phyloP scores from a whole-genome alignment of 2,113 vertebrate genomes.

The Archilochus colubris region DNA sequence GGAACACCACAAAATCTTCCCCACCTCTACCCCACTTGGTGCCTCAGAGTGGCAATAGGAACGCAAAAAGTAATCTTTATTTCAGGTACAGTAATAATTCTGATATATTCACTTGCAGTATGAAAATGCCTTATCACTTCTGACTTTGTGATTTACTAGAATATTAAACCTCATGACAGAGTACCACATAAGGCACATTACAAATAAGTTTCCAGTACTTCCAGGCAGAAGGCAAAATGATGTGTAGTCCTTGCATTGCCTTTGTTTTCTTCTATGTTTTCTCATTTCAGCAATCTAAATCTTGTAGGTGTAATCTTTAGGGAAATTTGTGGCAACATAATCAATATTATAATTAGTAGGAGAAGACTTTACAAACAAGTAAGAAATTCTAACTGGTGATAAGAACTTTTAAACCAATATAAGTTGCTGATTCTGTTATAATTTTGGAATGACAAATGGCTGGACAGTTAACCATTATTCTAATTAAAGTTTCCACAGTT shows the following conservation, averaged over 20 bases:
- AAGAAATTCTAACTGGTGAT: slow-evolving; percentile 31
- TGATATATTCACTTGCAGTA: neutral
- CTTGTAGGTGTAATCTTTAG: slow-evolving; percentile 32
- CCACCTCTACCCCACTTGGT: neutral
- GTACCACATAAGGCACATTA: neutral
- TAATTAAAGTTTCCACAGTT: slow-evolving; percentile 33
- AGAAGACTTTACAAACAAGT: neutral
- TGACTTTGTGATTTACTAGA: slow-evolving; percentile 5
- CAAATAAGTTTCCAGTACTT: neutral
- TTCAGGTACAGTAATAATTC: neutral
- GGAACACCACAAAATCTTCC: neutral
- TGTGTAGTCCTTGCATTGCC: neutral
- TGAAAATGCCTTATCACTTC: neutral
- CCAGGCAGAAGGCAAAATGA: neutral
- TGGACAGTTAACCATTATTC: slow-evolving; percentile 22
- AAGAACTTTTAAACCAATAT: neutral
- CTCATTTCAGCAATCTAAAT: slow-evolving; percentile 31
- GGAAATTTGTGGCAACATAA: slow-evolving; percentile 22
- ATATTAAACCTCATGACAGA: neutral
- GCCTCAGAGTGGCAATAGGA: neutral
- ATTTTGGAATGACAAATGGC: slow-evolving; percentile 48
- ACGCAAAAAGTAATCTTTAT: neutral
- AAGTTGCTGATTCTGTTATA: slow-evolving; percentile 52
- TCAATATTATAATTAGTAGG: slow-evolving; percentile 36
- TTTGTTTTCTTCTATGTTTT: slow-evolving; percentile 11